A percentile compares a stretch with the other conserved stretches of the same genome.
Evolutionary conservation across 2,888 invertebrate species (phyloP).

Genomic region (Onchidella celtica): DNA sequence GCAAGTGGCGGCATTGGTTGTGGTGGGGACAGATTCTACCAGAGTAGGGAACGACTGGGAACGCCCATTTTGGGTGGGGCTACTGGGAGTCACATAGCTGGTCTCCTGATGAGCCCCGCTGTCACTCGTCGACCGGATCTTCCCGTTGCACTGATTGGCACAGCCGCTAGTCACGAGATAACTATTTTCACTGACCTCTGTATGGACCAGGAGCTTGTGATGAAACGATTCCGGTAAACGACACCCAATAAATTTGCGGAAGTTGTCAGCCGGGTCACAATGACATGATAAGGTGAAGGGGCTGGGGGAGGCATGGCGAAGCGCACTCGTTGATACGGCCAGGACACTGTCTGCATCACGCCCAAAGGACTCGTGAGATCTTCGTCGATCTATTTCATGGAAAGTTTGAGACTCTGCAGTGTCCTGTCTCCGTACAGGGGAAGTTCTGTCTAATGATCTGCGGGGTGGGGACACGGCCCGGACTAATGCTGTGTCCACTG

Average conservation of each 20-base stretch:
- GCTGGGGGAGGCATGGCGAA: conserved; percentile 30
- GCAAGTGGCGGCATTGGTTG: not conserved
- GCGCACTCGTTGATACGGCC: not conserved
- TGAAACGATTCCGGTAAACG: conserved; percentile 31
- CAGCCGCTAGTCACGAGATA: not conserved
- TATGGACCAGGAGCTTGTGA: not conserved
- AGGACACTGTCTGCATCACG: not conserved
- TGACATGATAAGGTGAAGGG: conserved; percentile 38
- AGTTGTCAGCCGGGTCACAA: conserved; percentile 42
- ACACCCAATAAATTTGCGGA: conserved; percentile 34
- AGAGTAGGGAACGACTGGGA: conserved; percentile 30
- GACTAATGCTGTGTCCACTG: not conserved
- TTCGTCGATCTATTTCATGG: too few species aligned
- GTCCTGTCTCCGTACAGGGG: not conserved
- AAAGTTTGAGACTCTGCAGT: not conserved
- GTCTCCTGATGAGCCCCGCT: not conserved
- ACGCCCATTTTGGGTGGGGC: not conserved
- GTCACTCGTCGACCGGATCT: not conserved
- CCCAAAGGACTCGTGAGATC: not conserved
- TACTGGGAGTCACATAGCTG: not conserved
- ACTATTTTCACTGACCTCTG: too few species aligned
- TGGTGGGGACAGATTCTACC: not conserved
- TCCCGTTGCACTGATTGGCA: not conserved
- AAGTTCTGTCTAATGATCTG: not conserved
- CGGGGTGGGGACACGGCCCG: not conserved